A percentile compares a stretch with the other conserved stretches of the same genome.
Evolutionary conservation across 2,888 invertebrate species (phyloP).

Genomic region (Sympetrum striolatum): DNA sequence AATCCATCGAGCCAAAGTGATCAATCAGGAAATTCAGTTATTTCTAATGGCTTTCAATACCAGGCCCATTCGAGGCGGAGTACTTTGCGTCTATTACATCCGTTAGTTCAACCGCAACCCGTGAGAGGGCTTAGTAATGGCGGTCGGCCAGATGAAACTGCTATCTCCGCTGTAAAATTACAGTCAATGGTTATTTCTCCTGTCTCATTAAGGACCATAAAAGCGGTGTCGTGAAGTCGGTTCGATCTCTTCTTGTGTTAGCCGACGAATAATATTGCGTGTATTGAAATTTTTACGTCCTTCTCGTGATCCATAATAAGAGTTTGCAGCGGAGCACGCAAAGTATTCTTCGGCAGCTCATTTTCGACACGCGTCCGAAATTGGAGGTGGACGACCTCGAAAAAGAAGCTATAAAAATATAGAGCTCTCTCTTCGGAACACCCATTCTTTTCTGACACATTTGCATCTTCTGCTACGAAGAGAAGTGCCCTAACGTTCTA

Average conservation of each 20-base stretch:
- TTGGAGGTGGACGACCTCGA: conserved; percentile 4
- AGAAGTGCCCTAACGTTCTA: no score
- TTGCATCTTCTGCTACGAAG: no score
- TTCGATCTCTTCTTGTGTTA: neutral
- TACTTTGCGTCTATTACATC: no score
- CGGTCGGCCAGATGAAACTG: no score
- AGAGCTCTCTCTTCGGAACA: no score
- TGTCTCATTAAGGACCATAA: neutral
- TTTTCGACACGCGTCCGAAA: conserved; percentile 15
- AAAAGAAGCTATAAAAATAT: neutral
- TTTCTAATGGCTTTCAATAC: no score
- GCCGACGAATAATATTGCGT: conserved; percentile 23
- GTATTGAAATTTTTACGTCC: conserved; percentile 20
- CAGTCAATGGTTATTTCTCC: neutral
- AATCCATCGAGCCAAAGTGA: no score
- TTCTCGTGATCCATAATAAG: conserved; percentile 30
- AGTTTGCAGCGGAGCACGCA: conserved; percentile 1
- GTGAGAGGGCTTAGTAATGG: no score
- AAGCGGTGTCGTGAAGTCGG: neutral
- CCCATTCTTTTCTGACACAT: no score
- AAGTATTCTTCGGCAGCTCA: neutral
- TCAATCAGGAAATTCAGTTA: no score
- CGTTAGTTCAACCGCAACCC: no score
- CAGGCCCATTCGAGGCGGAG: no score
- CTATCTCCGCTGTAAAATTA: neutral